Percentiles rank a stretch among this genome's conserved stretches.
phyloP scores from a whole-genome alignment of 2,888 invertebrate genomes.

The Nymphalis polychloros region DNA sequence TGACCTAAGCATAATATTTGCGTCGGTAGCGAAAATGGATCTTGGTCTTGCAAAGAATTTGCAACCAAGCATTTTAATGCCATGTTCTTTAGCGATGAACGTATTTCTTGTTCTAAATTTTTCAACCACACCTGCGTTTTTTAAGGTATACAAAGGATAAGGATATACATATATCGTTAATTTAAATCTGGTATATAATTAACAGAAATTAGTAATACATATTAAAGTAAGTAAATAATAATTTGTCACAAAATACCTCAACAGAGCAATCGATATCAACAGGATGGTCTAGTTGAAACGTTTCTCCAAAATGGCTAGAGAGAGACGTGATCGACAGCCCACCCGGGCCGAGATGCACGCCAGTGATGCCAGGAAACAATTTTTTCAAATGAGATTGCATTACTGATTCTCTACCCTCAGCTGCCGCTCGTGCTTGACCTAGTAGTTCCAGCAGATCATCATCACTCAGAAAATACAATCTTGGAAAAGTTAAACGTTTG shows the following conservation, averaged over 20 bases:
- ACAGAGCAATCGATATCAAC: conserved; percentile 88
- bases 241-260: conserved; percentile 81
- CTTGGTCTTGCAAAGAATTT: conserved; percentile 72
- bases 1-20: conserved; percentile 93
- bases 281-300: conserved; percentile 84
- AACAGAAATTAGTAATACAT: neutral
- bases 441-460: conserved; percentile 98
- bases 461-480: conserved; percentile 98
- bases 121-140: conserved; percentile 86
- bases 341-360: conserved; percentile 85
- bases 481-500: conserved; percentile 95
- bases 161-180: neutral
- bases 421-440: conserved; percentile 92
- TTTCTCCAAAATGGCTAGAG: conserved; percentile 88
- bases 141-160: too few species aligned
- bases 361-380: conserved; percentile 94
- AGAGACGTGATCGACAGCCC: conserved; percentile 84
- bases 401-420: conserved; percentile 84
- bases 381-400: conserved; percentile 98
- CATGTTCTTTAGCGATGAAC: conserved; percentile 83
- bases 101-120: conserved; percentile 91
- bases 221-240: neutral
- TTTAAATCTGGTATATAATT: conserved; percentile 19
- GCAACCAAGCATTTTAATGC: conserved; percentile 80
- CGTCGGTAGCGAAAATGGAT: conserved; percentile 82